Percentiles rank a stretch among this genome's conserved stretches.
Evolutionary conservation across 2,888 invertebrate genomes (phyloP).

Genomic region (Syrista parreyssii): DNA sequence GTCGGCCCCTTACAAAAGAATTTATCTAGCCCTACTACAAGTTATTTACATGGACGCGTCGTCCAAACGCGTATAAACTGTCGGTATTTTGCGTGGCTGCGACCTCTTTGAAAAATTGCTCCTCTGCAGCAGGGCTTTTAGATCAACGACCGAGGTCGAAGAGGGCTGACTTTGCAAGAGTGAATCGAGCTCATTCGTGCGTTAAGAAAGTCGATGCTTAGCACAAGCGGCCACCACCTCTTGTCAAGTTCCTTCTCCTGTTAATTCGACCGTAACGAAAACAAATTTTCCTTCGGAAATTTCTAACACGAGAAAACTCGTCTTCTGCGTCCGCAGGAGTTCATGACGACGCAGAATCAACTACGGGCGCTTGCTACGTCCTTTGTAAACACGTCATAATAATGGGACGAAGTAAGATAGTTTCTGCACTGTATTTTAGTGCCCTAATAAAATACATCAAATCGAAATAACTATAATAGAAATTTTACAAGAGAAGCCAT

Average conservation of each 20-base stretch:
- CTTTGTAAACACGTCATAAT: too few species aligned
- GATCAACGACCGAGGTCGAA: constrained; percentile 37
- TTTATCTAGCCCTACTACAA: too few species aligned
- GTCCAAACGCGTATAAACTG: background rate
- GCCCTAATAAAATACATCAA: too few species aligned
- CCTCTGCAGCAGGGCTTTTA: constrained; percentile 1
- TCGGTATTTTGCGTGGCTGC: too few species aligned
- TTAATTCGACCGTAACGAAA: constrained; percentile 50
- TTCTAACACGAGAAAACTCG: constrained; percentile 3
- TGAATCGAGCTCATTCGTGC: constrained; percentile 42
- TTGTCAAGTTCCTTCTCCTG: constrained; percentile 20
- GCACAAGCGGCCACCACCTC: constrained; percentile 22
- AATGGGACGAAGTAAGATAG: too few species aligned
- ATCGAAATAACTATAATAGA: too few species aligned
- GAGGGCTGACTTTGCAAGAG: constrained; percentile 31
- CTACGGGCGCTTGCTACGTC: too few species aligned
- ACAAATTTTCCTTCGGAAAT: constrained; percentile 38
- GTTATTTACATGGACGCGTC: background rate
- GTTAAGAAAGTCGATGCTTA: constrained; percentile 22
- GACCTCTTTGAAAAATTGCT: background rate
- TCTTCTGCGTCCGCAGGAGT: too few species aligned
- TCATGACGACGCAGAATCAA: too few species aligned
- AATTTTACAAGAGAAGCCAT: too few species aligned
- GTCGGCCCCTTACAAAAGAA: too few species aligned
- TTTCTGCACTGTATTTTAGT: too few species aligned